Base-by-base conservation (phyloP, 2,888 invertebrate species). In the Catocala nupta region DNA sequence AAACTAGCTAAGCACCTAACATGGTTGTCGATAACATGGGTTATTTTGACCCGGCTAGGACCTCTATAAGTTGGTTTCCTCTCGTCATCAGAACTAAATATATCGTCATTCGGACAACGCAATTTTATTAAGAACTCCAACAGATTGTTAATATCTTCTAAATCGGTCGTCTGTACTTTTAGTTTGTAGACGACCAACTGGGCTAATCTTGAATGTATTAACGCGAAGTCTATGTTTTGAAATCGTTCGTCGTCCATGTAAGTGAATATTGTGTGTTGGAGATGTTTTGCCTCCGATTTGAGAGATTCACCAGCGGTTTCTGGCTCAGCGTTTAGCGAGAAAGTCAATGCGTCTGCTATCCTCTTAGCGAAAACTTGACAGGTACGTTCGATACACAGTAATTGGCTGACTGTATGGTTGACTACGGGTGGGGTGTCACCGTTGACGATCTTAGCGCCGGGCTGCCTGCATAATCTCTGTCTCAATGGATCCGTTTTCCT, bases 231-330 rank as follows among this genome's bases (percentile, higher is more conserved):
- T 0, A 96, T 95, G 12, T 94, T 92, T 5, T 93, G 85, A 83
- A 96, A 97, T 67, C 96, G 88, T 25, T 92, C 90, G 82, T 97
- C 97, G 68, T 96, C 95, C 94, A 96, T 96, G 82, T 96, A 97
- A 45, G 96, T 96, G 57, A 91, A 94, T 50, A 96, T 96, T 5
- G 97, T 94, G 69, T 96, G 95, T 82, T 96, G 96, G 47, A 97
- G 88, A 82, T 96, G 96, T 84, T 96, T 96, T 0, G 96, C 94
- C 90, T 97, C 96, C 0, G 95, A 94, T 79, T 96, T 95, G n/a
- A 96, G 84, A 0, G 95, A 93, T 65, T 95, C 93, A 0, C 93
- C 95, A 0, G 95, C 95, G 0, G 95, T 91, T 65, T 95, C 95
- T 0, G 94, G 90, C 70, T 95, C 94, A 13, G 95, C 95, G 42